These are phyloP conservation scores for Phocoena sinus DNA, from an alignment of 2,113 vertebrate species.

Conservation along the genomic window DNA sequence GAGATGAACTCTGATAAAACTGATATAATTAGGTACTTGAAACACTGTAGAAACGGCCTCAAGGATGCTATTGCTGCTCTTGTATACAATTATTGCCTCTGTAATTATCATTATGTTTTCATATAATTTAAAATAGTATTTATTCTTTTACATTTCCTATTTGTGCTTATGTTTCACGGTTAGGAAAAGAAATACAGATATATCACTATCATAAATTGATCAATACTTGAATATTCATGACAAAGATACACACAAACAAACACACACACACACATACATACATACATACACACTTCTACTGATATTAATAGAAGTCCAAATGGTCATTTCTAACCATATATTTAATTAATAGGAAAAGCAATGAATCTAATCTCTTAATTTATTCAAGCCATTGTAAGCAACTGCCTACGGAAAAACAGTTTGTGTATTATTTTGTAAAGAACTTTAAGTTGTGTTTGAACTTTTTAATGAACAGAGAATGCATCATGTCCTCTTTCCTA, in stretches of 20 bases:
- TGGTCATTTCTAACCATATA: not conserved
- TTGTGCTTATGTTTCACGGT: not conserved
- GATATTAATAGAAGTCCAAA: not conserved
- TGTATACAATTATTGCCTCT: not conserved
- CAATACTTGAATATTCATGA: not conserved
- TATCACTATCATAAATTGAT: not conserved
- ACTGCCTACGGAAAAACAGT: not conserved
- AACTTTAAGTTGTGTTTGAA: constrained; percentile 12
- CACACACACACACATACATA: not conserved
- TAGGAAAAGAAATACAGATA: not conserved
- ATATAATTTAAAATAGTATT: not conserved
- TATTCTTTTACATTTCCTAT: not conserved
- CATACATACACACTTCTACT: not conserved
- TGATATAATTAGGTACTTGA: not conserved
- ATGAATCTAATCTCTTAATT: constrained; percentile 1
- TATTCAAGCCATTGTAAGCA: not conserved
- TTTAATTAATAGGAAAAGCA: constrained; percentile 18
- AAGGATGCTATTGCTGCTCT: not conserved
- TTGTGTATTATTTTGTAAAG: constrained; percentile 34
- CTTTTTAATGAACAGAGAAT: not conserved
- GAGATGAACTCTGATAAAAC: constrained; percentile 18
- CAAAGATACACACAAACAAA: not conserved
- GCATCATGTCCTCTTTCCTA: not conserved
- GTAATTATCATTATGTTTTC: constrained; percentile 23
- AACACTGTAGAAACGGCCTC: not conserved